Evolutionary conservation across 2,113 vertebrate genomes (phyloP), one percentile per base, ranked within the genome.

Genomic region (Phalacrocorax aristotelis): DNA sequence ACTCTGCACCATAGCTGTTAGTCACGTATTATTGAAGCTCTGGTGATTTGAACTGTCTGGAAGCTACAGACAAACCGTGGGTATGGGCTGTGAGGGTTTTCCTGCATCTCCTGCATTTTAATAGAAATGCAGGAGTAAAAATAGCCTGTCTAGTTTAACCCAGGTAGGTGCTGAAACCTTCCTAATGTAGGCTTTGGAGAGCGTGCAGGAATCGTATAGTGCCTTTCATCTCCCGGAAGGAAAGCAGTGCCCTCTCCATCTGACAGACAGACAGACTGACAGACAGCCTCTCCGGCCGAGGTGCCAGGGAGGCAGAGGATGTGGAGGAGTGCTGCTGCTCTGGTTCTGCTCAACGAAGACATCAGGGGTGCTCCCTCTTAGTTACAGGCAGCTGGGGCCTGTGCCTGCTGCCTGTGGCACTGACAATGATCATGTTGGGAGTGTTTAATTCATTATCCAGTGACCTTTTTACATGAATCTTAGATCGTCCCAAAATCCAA

Each of bases 401-500:
- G 6, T 44, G 66, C 46, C n/a, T 69, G 51, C 36, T 83, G 84
- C 68, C 57, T 21, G n/a, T 89, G 51, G 77, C 74, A 5, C 6
- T 57, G 61, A 3, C 25, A 38, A 10, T 62, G 44, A 9, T 79
- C 6, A 1, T 27, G n/a, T 64, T 74, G 72, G 54, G 38, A 92
- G 42, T 22, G 30, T 52, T 75, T 57, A 46, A 86, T 80, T 85
- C 69, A 25, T 95, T 83, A 79, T 66, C 74, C 58, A 42, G 36
- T 95, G 84, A 87, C 75, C 84, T 95, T 91, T 87, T 58, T n/a
- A 25, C 20, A 5, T 27, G 34, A 84, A 15, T 80, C 54, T 80
- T 57, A 27, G 26, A 46, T 76, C 2, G 9, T 70, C 62, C 25
- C 40, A 16, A 93, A 86, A 64, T 72, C 60, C n/a, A 49, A 65